These are phyloP conservation scores for Psittacula echo DNA, from an alignment of 2,797 vertebrate species.

Conservation along the genomic window DNA sequence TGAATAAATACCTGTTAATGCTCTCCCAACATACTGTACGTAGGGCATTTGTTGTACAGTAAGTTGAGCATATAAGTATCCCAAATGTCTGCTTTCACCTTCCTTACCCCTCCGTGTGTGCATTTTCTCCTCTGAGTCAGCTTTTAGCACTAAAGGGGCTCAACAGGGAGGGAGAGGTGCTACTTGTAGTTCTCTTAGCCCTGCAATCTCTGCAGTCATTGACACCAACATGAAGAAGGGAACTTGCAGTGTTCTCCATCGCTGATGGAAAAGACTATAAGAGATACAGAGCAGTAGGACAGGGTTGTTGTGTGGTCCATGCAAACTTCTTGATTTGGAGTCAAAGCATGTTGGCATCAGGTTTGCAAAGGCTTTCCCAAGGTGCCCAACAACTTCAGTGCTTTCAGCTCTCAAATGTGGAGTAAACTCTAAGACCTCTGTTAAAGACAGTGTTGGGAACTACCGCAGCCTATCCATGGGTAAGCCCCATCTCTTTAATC, in stretches of 20 bases:
- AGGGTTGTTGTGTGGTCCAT: not conserved
- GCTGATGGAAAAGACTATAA: not conserved
- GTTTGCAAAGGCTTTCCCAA: not conserved
- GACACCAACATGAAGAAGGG: accelerated
- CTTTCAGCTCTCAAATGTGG: not conserved
- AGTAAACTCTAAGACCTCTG: not conserved
- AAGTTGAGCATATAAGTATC: not conserved
- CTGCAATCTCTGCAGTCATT: not conserved
- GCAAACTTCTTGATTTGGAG: not conserved
- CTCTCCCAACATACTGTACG: accelerated
- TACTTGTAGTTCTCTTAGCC: not conserved
- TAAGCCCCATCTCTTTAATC: not conserved
- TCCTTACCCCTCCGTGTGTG: accelerated
- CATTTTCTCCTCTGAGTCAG: not conserved
- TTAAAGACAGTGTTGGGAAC: not conserved
- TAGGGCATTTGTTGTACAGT: not conserved
- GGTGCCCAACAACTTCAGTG: too few relatives aligned
- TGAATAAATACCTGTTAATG: not conserved
- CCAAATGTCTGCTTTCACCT: not conserved
- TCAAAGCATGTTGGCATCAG: not conserved
- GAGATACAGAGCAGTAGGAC: not conserved
- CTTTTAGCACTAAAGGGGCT: not conserved
- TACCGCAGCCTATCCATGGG: accelerated
- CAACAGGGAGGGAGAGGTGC: accelerated
- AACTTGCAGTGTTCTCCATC: too few relatives aligned